These are phyloP conservation scores for Miichthys miiuy DNA, from an alignment of 2,797 vertebrate genomes.

Conservation along the genomic window DNA sequence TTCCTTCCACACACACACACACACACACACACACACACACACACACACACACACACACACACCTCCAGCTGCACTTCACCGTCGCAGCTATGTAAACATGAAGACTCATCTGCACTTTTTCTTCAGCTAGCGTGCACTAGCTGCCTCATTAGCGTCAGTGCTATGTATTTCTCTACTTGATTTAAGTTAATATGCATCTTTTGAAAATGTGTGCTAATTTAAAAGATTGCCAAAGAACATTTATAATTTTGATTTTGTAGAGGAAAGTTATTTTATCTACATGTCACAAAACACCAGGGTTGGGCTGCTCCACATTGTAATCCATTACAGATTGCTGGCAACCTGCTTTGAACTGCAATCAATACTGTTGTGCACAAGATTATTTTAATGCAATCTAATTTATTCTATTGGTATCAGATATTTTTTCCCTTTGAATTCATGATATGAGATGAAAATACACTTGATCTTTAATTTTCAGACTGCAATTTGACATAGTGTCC, in stretches of 20 bases:
- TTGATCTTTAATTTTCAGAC: slow-evolving; percentile 19
- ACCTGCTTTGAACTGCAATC: slow-evolving; percentile 24
- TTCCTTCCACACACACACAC: not conserved
- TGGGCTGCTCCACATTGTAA: slow-evolving; percentile 15
- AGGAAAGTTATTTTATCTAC: slow-evolving; percentile 39
- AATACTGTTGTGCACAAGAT: not conserved
- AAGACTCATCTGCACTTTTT: slow-evolving; percentile 58
- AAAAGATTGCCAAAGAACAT: slow-evolving; percentile 77
- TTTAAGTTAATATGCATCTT: slow-evolving; percentile 53
- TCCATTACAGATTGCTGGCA: slow-evolving; percentile 4
- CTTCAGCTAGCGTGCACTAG: slow-evolving; percentile 23
- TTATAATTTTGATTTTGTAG: slow-evolving; percentile 54
- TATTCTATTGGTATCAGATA: slow-evolving; percentile 22
- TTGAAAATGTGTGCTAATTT: slow-evolving; percentile 53
- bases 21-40: too few species aligned
- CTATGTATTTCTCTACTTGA: slow-evolving; percentile 41
- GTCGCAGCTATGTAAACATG: slow-evolving; percentile 28
- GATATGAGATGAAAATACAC: slow-evolving; percentile 8
- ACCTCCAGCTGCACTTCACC: slow-evolving; percentile 30
- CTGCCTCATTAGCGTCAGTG: slow-evolving; percentile 31
- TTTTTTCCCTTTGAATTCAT: slow-evolving; percentile 9
- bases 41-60: too few species aligned
- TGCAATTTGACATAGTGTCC: not conserved
- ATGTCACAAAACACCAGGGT: slow-evolving; percentile 32
- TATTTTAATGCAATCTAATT: slow-evolving; percentile 34